Evolutionary conservation across 2,888 invertebrate genomes (phyloP), one percentile per base, ranked within the genome.

Genomic region (Folsomia manolachei): DNA sequence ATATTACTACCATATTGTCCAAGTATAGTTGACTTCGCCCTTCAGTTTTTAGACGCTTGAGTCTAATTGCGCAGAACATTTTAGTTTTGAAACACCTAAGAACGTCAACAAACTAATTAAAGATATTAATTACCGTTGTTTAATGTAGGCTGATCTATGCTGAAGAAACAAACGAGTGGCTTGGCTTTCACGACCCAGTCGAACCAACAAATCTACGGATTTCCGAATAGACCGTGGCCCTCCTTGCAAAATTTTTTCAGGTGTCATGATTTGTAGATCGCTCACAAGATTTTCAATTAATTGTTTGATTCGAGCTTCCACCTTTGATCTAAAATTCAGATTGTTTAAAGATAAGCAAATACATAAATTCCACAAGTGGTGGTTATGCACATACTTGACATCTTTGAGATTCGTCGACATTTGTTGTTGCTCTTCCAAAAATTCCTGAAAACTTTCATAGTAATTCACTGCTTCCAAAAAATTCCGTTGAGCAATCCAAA

Each of bases 401-500:
- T 87, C 87, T 27, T 83, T 81, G 11, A 87, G 75, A 14, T 84
- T 82, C 52, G 85, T 84, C 75, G 86, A 86, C 65, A 75, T 19
- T 74, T 63, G 79, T 27, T 78, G 77, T 27, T 78, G 77, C 14
- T 39, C 39, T 19, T 79, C 77, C 0, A 75, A 14, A 71, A 78
- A 80, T 63, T 81, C 81, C 60, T 72, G 74, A 71, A 81, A 81
- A 66, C 71, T 77, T 60, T 81, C 79, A 61, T 79, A 80, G 27
- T 80, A 77, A 69, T 89, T 88, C 78, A 94, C 91, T 0, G 96
- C 95, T 82, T 93, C 94, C 83, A 96, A 94, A 83, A 97, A 97
- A 84, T 97, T 94, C 81, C 97, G 88, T 84, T 97, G 95, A 0
- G 97, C 97, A 78, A 97, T 93, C 81, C 91, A 89, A 18, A 97